A percentile compares a stretch with the other conserved stretches of the same genome.
Evolutionary conservation across 2,797 vertebrate genomes (phyloP).

Genomic region (Hippopotamyrus pictus): DNA sequence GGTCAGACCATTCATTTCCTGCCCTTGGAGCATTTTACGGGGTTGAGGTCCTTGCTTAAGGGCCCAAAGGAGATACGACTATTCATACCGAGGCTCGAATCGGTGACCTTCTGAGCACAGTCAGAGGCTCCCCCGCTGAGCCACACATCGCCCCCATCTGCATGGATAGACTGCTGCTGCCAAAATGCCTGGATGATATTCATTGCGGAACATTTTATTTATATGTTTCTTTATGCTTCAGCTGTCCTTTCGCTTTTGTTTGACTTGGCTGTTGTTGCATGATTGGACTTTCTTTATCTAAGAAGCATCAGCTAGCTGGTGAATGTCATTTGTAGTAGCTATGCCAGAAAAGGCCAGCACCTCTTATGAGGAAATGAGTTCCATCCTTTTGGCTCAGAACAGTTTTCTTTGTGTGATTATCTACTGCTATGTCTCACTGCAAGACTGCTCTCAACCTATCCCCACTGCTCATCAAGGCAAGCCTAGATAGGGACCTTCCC

Average conservation of each 20-base stretch:
- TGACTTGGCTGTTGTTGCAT: background rate
- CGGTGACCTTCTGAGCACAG: background rate
- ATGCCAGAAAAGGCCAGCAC: background rate
- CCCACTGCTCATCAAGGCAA: slow-evolving; percentile 3
- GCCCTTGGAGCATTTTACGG: background rate
- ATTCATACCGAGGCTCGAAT: background rate
- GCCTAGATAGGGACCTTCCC: background rate
- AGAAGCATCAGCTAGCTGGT: background rate
- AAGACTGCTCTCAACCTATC: background rate
- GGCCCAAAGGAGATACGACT: background rate
- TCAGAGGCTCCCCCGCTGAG: background rate
- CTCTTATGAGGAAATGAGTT: background rate
- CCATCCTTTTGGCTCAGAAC: background rate
- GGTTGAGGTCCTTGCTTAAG: background rate
- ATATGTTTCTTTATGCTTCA: background rate
- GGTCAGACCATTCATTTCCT: background rate
- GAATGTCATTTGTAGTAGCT: background rate
- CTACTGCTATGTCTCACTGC: background rate
- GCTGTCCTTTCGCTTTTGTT: background rate
- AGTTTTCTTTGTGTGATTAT: background rate
- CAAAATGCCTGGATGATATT: background rate
- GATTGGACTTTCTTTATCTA: background rate
- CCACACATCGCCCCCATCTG: background rate
- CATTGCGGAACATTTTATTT: background rate
- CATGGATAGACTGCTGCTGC: background rate